These are phyloP conservation scores for Harpegnathos saltator DNA, from an alignment of 1,140 invertebrate genomes.

Conservation along the genomic window DNA sequence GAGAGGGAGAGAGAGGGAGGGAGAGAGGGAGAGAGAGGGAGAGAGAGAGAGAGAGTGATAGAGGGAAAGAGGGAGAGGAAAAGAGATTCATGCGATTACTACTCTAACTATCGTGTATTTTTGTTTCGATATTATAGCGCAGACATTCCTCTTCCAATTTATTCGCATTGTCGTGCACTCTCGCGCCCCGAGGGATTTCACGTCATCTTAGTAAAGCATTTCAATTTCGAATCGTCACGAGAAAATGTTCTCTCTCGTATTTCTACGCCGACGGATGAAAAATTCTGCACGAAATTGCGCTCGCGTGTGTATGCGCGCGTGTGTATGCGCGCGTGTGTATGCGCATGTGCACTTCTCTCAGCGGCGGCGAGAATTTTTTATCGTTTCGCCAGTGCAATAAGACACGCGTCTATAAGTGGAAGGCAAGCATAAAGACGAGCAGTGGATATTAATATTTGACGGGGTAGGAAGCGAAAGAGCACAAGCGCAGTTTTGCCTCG, in stretches of 20 bases:
- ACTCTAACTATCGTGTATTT: not conserved
- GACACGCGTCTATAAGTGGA: constrained; percentile 59
- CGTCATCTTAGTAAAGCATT: constrained; percentile 53
- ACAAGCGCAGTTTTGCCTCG: constrained; percentile 47
- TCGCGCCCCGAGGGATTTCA: not conserved
- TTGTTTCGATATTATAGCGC: constrained; percentile 2
- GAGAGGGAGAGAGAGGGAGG: no score
- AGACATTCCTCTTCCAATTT: constrained; percentile 29
- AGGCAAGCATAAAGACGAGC: constrained; percentile 56
- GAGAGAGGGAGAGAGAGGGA: no score
- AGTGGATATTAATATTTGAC: constrained; percentile 63
- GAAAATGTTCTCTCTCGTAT: constrained; percentile 26
- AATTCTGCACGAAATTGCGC: constrained; percentile 51
- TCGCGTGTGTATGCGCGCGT: no score
- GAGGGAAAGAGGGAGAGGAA: no score
- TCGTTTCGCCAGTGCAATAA: constrained; percentile 45
- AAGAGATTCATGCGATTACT: not conserved
- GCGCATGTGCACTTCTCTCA: constrained; percentile 11
- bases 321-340: no score
- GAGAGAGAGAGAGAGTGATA: no score
- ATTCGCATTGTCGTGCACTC: constrained; percentile 29
- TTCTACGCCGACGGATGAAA: constrained; percentile 44
- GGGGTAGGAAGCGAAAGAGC: constrained; percentile 30
- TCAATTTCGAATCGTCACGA: constrained; percentile 49
- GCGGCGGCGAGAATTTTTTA: constrained; percentile 41